Evolutionary conservation across 2,797 vertebrate genomes (phyloP).

Genomic region (Falco novaeseelandiae): DNA sequence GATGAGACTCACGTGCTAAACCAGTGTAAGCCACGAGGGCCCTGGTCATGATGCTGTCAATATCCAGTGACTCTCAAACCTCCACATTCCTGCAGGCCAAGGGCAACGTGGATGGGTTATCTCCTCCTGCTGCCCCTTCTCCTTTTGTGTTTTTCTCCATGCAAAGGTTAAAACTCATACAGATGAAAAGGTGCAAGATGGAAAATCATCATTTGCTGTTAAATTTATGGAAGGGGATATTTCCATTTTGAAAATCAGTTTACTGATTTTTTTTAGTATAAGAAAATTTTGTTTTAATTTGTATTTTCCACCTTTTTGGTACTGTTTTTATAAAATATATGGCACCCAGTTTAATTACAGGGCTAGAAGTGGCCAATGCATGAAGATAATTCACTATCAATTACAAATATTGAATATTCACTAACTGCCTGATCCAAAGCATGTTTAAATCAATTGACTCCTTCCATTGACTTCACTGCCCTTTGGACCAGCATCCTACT

Average conservation of each 20-base stretch:
- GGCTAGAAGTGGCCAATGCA: neutral
- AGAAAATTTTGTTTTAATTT: neutral
- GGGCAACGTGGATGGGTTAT: neutral
- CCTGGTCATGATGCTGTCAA: neutral
- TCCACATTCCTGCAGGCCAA: neutral
- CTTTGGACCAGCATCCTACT: neutral
- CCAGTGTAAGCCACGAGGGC: neutral
- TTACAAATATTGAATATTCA: slow-evolving; percentile 42
- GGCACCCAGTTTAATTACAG: neutral
- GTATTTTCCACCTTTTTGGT: neutral
- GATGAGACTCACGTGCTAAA: neutral
- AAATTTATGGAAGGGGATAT: neutral
- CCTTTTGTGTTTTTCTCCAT: neutral
- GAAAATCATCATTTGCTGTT: neutral
- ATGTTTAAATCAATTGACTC: slow-evolving; percentile 2
- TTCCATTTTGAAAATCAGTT: neutral
- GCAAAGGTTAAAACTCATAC: neutral
- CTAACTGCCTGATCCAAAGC: neutral
- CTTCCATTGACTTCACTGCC: neutral
- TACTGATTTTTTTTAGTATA: neutral
- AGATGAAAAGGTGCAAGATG: neutral
- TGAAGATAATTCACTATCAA: slow-evolving; percentile 16
- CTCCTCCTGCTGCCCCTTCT: neutral
- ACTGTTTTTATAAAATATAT: neutral
- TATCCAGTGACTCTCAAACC: neutral